Conservation (phyloP, 1,140 invertebrate species). For the Vollenhovia emeryi region DNA sequence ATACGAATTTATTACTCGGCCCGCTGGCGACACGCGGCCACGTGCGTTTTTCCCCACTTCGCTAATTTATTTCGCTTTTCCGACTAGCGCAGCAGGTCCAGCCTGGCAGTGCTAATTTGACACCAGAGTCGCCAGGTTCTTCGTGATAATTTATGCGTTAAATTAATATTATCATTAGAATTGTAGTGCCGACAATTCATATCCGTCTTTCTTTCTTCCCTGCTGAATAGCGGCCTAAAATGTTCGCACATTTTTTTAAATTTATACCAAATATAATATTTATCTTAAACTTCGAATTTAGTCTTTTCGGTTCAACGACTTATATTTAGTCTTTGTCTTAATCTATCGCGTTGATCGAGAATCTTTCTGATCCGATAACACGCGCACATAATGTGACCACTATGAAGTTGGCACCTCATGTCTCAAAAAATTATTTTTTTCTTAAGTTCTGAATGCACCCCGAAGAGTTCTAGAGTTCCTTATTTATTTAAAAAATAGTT, state of each 20-base stretch:
- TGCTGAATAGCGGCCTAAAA: too few species aligned
- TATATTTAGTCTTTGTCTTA: not conserved
- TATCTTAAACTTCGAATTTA: not conserved
- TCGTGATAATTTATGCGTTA: constrained; percentile 4
- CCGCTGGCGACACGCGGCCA: constrained; percentile 10
- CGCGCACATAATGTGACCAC: not conserved
- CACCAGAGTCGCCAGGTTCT: not conserved
- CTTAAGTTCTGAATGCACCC: too few species aligned
- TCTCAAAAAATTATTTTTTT: too few species aligned
- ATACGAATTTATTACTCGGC: constrained; percentile 11
- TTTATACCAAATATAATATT: not conserved
- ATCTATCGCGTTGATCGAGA: not conserved
- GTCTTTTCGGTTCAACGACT: not conserved
- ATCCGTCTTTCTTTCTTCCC: not conserved
- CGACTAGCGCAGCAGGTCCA: not conserved
- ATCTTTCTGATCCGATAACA: not conserved
- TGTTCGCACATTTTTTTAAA: not conserved
- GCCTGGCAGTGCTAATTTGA: constrained; percentile 20
- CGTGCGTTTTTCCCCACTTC: not conserved
- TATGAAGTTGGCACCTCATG: too few species aligned
- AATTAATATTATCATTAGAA: not conserved
- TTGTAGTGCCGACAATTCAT: not conserved
- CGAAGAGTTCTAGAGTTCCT: too few species aligned
- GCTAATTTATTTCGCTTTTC: constrained; percentile 41
- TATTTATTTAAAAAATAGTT: too few species aligned